Evolutionary conservation across 2,797 vertebrate genomes (phyloP), one percentile per base, ranked within the genome.

Genomic region (Xenentodon cancila): DNA sequence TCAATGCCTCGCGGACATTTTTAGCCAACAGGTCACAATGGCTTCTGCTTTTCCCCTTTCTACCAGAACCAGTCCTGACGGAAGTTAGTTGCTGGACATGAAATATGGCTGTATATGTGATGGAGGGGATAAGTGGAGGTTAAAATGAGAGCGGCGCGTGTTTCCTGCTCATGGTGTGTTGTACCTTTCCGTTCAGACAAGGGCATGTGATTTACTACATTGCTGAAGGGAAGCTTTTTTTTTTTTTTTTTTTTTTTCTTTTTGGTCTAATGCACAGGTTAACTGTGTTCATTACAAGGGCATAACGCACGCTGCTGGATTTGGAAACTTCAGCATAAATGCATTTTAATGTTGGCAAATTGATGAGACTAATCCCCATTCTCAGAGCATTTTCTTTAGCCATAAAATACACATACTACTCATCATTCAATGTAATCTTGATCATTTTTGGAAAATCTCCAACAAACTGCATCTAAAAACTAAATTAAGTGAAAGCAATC

Each of bases 181-280:
- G 80, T 72, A 71, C 78, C 75, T 81, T 79, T 81, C 72, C 17
- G 60, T 73, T 81, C 77, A 75, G 75, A 85, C 80, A 84, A 90
- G 88, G 87, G 70, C 79, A 62, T 79, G 73, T 89, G 90, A 93
- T 92, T 92, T 92, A 92, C 82, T 80, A 69, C 78, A 73, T 51
- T 6, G 83, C 89, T 89, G 70, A 91, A 75, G 86, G 80, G 79
- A 44, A 81, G 70, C 86, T 83, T 90, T 87, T 90, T 90, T 75
- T 78, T 88, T 68, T 13, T 45, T 46, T 34, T 30, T 87, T 67
- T 22, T 32, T n/a, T n/a, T n/a, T n/a, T n/a, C n/a, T n/a, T n/a
- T 46, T 51, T 46, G n/a, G 75, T 91, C 92, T 90, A 90, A 88
- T 40, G 37, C 37, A 40, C 37, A 40, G 37, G 37, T 40, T 12